Evolutionary conservation across 1,140 invertebrate species (phyloP), one percentile per base, ranked within the genome.

Genomic region (Ooceraea biroi): DNA sequence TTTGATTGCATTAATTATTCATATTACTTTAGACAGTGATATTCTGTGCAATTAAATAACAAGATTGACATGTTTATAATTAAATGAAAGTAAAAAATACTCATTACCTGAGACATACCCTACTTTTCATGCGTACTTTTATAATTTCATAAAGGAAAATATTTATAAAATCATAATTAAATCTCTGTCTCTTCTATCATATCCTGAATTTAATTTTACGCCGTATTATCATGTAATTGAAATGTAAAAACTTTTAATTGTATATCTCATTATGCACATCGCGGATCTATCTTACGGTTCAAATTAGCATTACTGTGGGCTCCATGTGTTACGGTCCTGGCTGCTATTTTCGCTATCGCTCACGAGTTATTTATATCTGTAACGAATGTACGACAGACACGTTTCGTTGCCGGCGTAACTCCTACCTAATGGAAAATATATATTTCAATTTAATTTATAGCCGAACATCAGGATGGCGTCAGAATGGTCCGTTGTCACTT

Each of bases 341-440:
- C 60, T 73, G 87, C 92, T 93, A 93, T 93, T 93, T 93, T 92
- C 84, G 87, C 88, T 84, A 88, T 90, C 87, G 91, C 88, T 87
- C 90, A 86, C 86, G 85, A 52, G 87, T 88, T 93, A 93, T 93
- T 93, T 92, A 92, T 92, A 92, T 90, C 83, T n/a, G 80, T 84
- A 87, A 89, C 84, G 86, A 88, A 80, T 71, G 76, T 58, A 80
- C 88, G 88, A 90, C 90, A 89, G 87, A 90, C 84, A 90, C 89
- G 91, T 92, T 91, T 91, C 91, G 90, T 83, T 69, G 77, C 55
- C 74, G 76, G 83, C 85, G 65, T 74, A 83, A 76, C 69, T 83
- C 44, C 71, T 85, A 88, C 84, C 57, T 76, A 83, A 84, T 84
- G 86, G 57, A 72, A 66, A 84, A 80, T 80, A 80, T 69, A 80